Base-by-base conservation (phyloP, 2,888 invertebrate species). In the Ypsolopha scabrella region DNA sequence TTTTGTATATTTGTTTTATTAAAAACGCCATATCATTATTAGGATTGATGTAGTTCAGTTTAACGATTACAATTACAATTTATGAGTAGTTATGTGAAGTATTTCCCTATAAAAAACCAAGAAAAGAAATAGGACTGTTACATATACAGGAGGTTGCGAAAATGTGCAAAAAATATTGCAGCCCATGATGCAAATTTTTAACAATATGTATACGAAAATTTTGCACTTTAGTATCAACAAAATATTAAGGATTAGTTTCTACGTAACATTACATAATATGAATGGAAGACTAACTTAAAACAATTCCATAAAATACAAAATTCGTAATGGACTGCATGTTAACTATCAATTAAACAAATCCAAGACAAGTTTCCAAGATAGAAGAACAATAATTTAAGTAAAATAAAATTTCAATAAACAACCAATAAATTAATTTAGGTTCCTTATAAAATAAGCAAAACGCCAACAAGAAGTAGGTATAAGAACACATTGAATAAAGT, bases 21-120 rank as follows among this genome's bases (percentile, higher is more conserved):
- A 83, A 86, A 86, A 86, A 83, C 86, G 85, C 85, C 85, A 85
- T 86, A 82, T 86, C 83, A 83, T 80, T 86, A 85, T 86, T 85
- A 86, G 83, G 86, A 86, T 82, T 85, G 83, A 85, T 81, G 86
- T 85, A 85, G 82, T 82, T 82, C 82, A 72, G 83, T 85, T 81
- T 83, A 85, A 83, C 83, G 81, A 81, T 83, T 85, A 86, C 85
- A 85, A 72, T 76, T 79, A 74, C 70, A 72, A 70, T 79, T 82
- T 80, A 86, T 78, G 85, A 82, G 82, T 85, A 83, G 75, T 81
- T 82, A 83, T 64, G 77, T 78, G 78, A 81, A 80, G 75, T 77
- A 77, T 78, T 73, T 75, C 70, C 63, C 67, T 64, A 67, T 72
- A 80, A 82, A 80, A 82, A 79, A 67, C 78, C 80, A 79, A 70